These are phyloP conservation scores for Drosophila orena DNA, from an alignment of 1,140 invertebrate genomes.

Conservation along the genomic window DNA sequence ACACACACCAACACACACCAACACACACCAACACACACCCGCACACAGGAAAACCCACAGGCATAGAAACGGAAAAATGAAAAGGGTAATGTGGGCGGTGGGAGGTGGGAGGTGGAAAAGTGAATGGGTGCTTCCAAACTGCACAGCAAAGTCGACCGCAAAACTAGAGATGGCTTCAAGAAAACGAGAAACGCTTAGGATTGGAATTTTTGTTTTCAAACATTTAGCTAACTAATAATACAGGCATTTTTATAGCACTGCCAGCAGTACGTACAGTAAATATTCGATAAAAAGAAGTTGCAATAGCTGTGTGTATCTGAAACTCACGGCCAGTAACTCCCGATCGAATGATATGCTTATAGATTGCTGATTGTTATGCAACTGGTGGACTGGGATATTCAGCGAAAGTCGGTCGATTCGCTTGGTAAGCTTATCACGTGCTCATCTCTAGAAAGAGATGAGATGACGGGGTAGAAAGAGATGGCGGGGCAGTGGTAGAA, in stretches of 20 bases:
- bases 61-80: conserved; percentile 35
- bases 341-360: too few relatives aligned
- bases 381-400: conserved; percentile 36
- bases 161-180: conserved; percentile 30
- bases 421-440: conserved; percentile 48
- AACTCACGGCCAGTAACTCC: too few relatives aligned
- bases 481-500: too few relatives aligned
- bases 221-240: too few relatives aligned
- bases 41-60: conserved; percentile 18
- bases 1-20: neutral
- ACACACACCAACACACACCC: conserved; percentile 13
- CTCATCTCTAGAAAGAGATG: conserved; percentile 38
- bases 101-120: conserved; percentile 4
- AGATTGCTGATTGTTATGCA: conserved; percentile 28
- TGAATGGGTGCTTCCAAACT: conserved; percentile 10
- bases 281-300: too few relatives aligned
- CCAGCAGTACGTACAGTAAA: too few relatives aligned
- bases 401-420: conserved; percentile 29
- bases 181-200: neutral
- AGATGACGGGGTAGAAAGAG: neutral
- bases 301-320: too few relatives aligned
- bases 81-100: conserved; percentile 1
- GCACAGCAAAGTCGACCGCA: conserved; percentile 39
- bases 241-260: too few relatives aligned
- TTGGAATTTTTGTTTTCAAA: too few relatives aligned